Evolutionary conservation across 2,888 invertebrate genomes (phyloP), one percentile per base, ranked within the genome.

Genomic region (Tethea ocularis): DNA sequence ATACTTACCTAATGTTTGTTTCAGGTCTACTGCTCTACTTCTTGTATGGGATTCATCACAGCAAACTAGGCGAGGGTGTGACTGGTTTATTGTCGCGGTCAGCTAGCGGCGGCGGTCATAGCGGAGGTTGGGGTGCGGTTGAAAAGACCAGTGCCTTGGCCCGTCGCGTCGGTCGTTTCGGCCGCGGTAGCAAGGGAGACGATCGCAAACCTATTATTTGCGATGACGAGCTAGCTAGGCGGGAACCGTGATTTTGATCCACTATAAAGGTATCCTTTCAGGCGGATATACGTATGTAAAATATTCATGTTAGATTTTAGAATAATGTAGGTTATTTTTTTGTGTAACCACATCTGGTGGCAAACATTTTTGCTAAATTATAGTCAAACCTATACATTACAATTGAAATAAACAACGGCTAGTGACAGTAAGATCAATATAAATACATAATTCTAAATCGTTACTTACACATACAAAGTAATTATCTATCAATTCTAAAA

Each of bases 11-110:
- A 6, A 38, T 7, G 38, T 55, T 54, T 51, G 51, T 83, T 93
- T 17, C 89, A 97, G 97, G 97, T 56, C 93, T 97, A 82, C 88
- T 97, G 26, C 95, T 97, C 7, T 97, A 97, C 83, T 97, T 97
- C 87, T 88, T 97, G 1, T 97, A 97, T 82, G 97, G 97, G 5
- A 97, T 97, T 62, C 96, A 97, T 78, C 96, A 97, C 83, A 97
- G 97, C 85, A 96, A 96, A 83, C 95, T 97, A 71, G 96, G 96
- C 41, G 95, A 93, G 62, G 92, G 93, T n/a, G 90, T 90, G 2
- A 86, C 92, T 0, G 92, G 93, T 1, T 79, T 93, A 1, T 74
- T 93, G 4, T 86, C 91, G 0, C 86, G 88, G 0, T 87, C 90
- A 0, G 87, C 78, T 13, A 88, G 91, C 61, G 89, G 88, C 0